phyloP scores from a whole-genome alignment of 2,888 invertebrate species.

The Lepidocyrtoides sp. region DNA sequence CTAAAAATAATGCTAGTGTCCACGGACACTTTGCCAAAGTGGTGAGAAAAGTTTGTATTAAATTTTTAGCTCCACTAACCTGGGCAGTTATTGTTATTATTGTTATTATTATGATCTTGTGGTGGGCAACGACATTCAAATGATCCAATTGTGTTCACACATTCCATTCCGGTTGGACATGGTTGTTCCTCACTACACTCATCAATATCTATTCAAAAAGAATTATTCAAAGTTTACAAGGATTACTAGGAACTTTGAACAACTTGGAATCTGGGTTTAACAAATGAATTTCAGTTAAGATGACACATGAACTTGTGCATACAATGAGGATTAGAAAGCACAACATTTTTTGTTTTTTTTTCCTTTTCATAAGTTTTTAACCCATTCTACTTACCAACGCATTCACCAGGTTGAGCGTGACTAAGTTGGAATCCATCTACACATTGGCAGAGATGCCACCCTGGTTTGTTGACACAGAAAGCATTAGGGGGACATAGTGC shows the following conservation, averaged over 20 bases:
- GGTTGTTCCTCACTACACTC: conserved; percentile 93
- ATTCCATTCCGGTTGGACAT: conserved; percentile 93
- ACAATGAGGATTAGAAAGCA: too few species aligned
- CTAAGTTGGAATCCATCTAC: conserved; percentile 90
- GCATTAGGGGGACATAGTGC: conserved; percentile 91
- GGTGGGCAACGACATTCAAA: conserved; percentile 92
- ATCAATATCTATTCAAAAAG: conserved; percentile 90
- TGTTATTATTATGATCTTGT: conserved; percentile 85
- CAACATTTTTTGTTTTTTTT: too few species aligned
- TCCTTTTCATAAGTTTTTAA: background rate
- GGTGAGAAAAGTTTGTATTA: background rate
- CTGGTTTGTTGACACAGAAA: conserved; percentile 95
- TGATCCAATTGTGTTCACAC: conserved; percentile 93
- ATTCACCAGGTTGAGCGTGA: conserved; percentile 84
- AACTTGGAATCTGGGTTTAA: too few species aligned
- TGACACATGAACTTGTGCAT: too few species aligned
- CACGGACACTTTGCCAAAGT: too few species aligned
- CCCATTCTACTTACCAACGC: conserved; percentile 83
- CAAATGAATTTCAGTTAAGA: too few species aligned
- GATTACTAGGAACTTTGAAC: too few species aligned
- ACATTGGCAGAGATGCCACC: conserved; percentile 96
- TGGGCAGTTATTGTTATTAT: conserved; percentile 85
- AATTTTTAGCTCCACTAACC: conserved; percentile 84
- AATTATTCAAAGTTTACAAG: too few species aligned
- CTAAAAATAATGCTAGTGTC: background rate